Evolutionary conservation across 35 echinoderm and acorn worm species (phyloP).

Genomic region (Apostichopus japonicus): DNA sequence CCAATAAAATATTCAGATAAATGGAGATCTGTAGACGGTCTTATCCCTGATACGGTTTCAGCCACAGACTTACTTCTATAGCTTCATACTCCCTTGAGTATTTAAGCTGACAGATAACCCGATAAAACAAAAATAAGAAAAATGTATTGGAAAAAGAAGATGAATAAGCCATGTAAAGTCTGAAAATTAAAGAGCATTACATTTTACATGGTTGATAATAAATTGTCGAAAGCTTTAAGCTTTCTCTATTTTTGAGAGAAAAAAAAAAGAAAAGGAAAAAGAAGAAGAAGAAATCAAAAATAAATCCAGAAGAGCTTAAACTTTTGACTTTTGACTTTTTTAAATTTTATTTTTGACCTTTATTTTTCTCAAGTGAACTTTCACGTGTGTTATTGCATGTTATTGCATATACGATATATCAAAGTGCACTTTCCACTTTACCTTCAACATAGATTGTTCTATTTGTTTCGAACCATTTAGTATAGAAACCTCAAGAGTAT

Average conservation of each 20-base stretch:
- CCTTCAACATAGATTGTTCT: too few relatives aligned
- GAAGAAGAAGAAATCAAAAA: background rate
- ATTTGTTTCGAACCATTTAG: too few relatives aligned
- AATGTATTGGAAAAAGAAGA: background rate
- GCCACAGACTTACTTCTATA: background rate
- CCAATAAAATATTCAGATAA: conserved; percentile 26
- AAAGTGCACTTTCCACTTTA: too few relatives aligned
- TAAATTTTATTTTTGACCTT: too few relatives aligned
- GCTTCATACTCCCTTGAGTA: background rate
- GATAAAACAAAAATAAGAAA: background rate
- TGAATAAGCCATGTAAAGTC: background rate
- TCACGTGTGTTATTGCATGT: too few relatives aligned
- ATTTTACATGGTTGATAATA: background rate
- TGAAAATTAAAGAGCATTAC: background rate
- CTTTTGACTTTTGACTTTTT: too few relatives aligned
- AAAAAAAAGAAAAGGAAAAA: background rate
- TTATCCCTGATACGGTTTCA: background rate
- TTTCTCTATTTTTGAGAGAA: background rate
- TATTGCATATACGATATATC: too few relatives aligned
- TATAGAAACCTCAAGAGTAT: too few relatives aligned
- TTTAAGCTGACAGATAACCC: background rate
- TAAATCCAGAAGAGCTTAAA: background rate
- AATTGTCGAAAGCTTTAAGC: background rate
- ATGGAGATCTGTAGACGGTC: background rate
- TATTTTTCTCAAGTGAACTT: too few relatives aligned